A percentile compares a stretch with the other conserved stretches of the same genome.
phyloP scores from a whole-genome alignment of 2,113 vertebrate species.

The rat (Rattus norvegicus) region DNA sequence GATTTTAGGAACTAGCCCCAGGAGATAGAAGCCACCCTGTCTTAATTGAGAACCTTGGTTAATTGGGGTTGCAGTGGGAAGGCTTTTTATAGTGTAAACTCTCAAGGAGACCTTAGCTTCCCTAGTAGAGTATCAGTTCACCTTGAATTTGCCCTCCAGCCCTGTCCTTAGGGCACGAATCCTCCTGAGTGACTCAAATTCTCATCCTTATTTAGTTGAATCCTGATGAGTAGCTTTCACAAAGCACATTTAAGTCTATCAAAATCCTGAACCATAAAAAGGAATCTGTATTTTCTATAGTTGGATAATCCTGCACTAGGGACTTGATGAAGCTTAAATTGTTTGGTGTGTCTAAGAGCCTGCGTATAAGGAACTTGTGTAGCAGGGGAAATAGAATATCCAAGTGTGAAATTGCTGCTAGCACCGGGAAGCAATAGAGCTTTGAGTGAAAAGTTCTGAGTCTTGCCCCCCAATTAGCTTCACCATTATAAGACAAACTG shows the following conservation, averaged over 20 bases:
- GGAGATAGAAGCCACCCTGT: conserved; percentile 41
- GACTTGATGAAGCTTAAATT: neutral
- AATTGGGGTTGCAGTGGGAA: conserved; percentile 51
- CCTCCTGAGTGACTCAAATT: neutral
- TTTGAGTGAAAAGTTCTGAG: neutral
- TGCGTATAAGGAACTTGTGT: neutral
- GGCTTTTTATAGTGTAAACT: conserved; percentile 49
- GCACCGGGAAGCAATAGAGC: neutral
- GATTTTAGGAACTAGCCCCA: conserved; percentile 45
- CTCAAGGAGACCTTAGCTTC: conserved; percentile 21
- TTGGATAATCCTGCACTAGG: neutral
- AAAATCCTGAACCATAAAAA: neutral
- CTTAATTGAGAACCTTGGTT: conserved; percentile 62
- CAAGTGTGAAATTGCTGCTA: neutral
- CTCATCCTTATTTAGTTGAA: neutral
- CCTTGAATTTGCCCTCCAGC: neutral
- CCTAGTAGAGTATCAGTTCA: conserved; percentile 1
- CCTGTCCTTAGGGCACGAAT: neutral
- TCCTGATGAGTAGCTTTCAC: neutral
- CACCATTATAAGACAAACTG: neutral
- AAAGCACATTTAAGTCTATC: neutral
- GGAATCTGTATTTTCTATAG: neutral
- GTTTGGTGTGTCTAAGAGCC: neutral
- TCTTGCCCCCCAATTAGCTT: neutral
- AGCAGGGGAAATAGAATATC: neutral